Evolutionary conservation across 1,140 invertebrate genomes (phyloP), one percentile per base, ranked within the genome.

Genomic region (Cydia strobilella): DNA sequence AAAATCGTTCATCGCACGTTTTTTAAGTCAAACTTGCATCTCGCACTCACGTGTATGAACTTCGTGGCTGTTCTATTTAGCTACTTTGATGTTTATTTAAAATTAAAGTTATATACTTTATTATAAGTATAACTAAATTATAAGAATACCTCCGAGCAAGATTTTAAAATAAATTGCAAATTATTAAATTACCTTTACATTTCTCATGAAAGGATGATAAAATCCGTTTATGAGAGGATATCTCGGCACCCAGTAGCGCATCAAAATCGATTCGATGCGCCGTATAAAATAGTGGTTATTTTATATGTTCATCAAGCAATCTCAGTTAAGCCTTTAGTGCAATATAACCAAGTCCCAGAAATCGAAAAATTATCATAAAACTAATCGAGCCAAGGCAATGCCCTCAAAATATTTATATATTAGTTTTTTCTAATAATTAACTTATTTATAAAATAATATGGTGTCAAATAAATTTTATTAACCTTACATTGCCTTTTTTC

Each of bases 261-360:
- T 48, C 80, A 72, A 79, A 89, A 90, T 90, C 85, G 80, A 89
- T 88, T 88, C 72, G 86, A 74, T 76, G 79, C 79, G 84, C 79
- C 73, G 76, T 62, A 78, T 82, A 79, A 82, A 75, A 48, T 72
- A 73, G 78, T 69, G 69, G 74, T 79, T 82, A 73, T 63, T 80
- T 79, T 82, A 82, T 79, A 62, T 79, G 74, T 77, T 73, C 35
- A 76, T 39, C 35, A 65, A 39, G n/a, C 65, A 35, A 27, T 65
- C 18, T 23, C 54, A 54, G n/a, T 18, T 18, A 18, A 54, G 20
- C 4, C 20, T 59, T 59, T 59, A 20, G 54, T 23, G n/a, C 54
- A 12, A 23, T 59, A 59, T 59, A 59, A 59, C 20, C 20, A 12
- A 59, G 54, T 20, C 18, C 2, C 7, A 18, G 54, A 59, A 20